phyloP scores from a whole-genome alignment of 2,888 invertebrate genomes.

The Drosophila mulleri region DNA sequence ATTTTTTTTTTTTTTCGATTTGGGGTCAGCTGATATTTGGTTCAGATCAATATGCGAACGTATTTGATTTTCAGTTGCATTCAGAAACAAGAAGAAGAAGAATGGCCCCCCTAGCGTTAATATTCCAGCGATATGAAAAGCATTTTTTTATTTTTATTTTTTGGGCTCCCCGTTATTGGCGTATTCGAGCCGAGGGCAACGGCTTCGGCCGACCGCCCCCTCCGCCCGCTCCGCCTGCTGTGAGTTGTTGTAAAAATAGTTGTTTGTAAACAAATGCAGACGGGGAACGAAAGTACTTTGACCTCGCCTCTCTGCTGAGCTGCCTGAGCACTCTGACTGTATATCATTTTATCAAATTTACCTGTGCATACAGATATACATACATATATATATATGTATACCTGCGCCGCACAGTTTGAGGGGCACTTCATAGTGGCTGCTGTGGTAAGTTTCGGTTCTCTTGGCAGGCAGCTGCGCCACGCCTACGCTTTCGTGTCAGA shows the following conservation, averaged over 20 bases:
- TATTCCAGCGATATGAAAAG: slow-evolving; percentile 36
- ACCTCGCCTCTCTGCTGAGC: slow-evolving; percentile 45
- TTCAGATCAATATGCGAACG: slow-evolving; percentile 21
- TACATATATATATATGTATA: not conserved
- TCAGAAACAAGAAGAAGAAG: slow-evolving; percentile 13
- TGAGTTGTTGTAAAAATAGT: slow-evolving; percentile 44
- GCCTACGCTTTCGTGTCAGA: slow-evolving; percentile 62
- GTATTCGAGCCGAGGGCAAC: slow-evolving; percentile 53
- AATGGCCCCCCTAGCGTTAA: slow-evolving; percentile 28
- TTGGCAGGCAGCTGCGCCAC: slow-evolving; percentile 65
- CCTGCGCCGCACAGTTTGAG: slow-evolving; percentile 46
- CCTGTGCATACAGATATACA: slow-evolving; percentile 15
- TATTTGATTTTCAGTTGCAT: slow-evolving; percentile 39
- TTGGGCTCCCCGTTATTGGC: slow-evolving; percentile 23
- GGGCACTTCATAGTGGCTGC: slow-evolving; percentile 38
- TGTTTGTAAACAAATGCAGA: slow-evolving; percentile 54
- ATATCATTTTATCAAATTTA: slow-evolving; percentile 33
- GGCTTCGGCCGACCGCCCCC: slow-evolving; percentile 23
- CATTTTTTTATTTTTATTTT: not conserved
- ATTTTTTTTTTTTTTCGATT: not conserved
- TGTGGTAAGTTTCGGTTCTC: slow-evolving; percentile 49
- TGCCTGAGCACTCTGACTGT: slow-evolving; percentile 23
- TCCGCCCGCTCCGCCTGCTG: slow-evolving; percentile 11
- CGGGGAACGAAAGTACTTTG: slow-evolving; percentile 58
- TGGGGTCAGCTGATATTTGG: not conserved